Conservation (phyloP, 2,113 vertebrate genomes). For the Crotalus tigris region DNA sequence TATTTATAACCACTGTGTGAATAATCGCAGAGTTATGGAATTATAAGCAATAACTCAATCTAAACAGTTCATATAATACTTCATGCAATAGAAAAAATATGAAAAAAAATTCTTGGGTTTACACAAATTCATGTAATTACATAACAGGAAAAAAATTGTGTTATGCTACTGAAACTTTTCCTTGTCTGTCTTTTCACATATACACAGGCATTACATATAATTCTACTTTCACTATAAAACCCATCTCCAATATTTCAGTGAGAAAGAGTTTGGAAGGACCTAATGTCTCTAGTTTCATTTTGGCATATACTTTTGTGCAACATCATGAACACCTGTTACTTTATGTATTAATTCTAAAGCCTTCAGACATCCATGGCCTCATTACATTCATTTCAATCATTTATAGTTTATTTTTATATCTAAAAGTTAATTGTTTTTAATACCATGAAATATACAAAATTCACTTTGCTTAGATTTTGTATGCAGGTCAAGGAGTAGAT, state of each 20-base stretch:
- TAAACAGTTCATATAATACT: neutral
- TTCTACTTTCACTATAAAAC: neutral
- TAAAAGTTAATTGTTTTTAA: neutral
- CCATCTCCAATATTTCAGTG: neutral
- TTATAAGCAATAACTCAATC: neutral
- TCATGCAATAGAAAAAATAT: neutral
- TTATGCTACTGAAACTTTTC: neutral
- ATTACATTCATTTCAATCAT: neutral
- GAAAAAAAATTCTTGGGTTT: neutral
- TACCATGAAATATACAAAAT: neutral
- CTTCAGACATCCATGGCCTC: neutral
- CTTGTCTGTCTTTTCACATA: neutral
- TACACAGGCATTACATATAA: neutral
- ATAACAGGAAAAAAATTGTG: neutral
- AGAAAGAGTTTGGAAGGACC: neutral
- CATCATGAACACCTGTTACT: neutral
- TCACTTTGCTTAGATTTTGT: constrained; percentile 3
- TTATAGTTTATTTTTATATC: neutral
- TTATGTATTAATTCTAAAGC: neutral
- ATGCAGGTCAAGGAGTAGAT: constrained; percentile 4
- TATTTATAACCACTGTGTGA: neutral
- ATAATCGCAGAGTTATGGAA: neutral
- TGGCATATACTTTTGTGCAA: neutral
- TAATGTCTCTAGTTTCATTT: neutral
- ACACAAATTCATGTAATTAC: neutral